Percentiles rank a stretch among this genome's conserved stretches.
Conservation (phyloP, 2,113 vertebrate genomes). For the Nesoenas mayeri region DNA sequence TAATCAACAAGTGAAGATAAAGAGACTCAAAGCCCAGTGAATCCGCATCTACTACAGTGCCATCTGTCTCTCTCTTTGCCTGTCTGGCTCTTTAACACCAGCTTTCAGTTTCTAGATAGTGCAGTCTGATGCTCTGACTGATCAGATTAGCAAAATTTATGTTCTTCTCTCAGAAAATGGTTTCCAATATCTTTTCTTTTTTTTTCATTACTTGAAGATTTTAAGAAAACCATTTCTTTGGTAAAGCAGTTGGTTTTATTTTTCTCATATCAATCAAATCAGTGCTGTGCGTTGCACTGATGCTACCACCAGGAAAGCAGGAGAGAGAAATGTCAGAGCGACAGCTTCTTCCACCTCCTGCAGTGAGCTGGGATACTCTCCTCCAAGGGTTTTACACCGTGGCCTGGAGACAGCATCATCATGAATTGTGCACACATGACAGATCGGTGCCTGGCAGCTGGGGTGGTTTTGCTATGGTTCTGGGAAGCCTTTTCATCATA, state of each 20-base stretch:
- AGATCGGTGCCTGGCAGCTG: neutral
- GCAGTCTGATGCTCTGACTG: neutral
- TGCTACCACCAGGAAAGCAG: neutral
- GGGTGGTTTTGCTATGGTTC: neutral
- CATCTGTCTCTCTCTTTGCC: neutral
- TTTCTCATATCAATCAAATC: neutral
- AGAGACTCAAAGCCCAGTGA: neutral
- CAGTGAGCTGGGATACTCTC: neutral
- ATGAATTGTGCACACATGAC: accelerated
- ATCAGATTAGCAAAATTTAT: neutral
- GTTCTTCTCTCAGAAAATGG: neutral
- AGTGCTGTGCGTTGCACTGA: neutral
- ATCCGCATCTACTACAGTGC: neutral
- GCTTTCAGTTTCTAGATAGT: neutral
- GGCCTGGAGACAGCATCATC: accelerated
- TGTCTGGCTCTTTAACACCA: neutral
- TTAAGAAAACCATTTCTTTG: neutral
- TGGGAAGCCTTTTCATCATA: neutral
- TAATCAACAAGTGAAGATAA: neutral
- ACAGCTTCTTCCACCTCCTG: neutral
- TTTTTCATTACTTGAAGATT: neutral
- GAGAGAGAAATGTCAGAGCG: neutral
- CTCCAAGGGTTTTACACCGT: neutral
- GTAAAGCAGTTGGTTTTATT: neutral
- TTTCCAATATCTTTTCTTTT: neutral